Evolutionary conservation across 1,140 invertebrate genomes (phyloP), one percentile per base, ranked within the genome.

Genomic region (Drosophila sechellia): DNA sequence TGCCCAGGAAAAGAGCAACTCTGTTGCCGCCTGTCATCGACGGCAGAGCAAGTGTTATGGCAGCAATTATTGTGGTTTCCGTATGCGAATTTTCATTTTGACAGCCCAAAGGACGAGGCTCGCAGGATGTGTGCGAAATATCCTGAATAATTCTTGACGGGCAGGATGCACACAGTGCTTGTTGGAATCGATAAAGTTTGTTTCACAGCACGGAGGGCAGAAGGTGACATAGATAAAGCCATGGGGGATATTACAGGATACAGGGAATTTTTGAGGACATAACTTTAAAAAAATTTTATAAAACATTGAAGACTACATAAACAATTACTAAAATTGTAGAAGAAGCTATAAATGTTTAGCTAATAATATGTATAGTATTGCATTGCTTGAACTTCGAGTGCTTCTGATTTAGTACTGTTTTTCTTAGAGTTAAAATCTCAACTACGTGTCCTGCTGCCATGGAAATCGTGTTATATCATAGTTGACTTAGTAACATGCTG

Each of bases 11-110:
- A n/a, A n/a, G n/a, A n/a, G 52, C 43, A 66, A 77, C 74, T 74
- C 78, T 78, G 73, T 80, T 40, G 54, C 42, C 65, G 61, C 56
- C 63, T 81, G 73, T 81, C 79, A 77, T 52, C 79, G 58, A 75
- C 45, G 63, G 83, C 79, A 66, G 43, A 73, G 66, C 75, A 64
- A 75, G 71, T 87, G 79, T 87, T 87, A 81, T 87, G 69, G 79
- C 76, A 64, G 72, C 84, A 89, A 89, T 89, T 89, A 87, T 77
- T 89, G 79, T 65, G 81, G 75, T 83, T 87, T 83, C 76, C 83
- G 79, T 73, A 87, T 89, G 84, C 63, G 76, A 86, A 74, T 65
- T 87, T 79, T 81, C 70, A 86, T 81, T 86, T 70, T 68, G 69
- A 46, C 53, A 78, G 54, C 52, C 35, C 71, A 63, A 49, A 54